Base-by-base conservation (phyloP, 2,888 invertebrate genomes). In the Brachyptera risi region DNA sequence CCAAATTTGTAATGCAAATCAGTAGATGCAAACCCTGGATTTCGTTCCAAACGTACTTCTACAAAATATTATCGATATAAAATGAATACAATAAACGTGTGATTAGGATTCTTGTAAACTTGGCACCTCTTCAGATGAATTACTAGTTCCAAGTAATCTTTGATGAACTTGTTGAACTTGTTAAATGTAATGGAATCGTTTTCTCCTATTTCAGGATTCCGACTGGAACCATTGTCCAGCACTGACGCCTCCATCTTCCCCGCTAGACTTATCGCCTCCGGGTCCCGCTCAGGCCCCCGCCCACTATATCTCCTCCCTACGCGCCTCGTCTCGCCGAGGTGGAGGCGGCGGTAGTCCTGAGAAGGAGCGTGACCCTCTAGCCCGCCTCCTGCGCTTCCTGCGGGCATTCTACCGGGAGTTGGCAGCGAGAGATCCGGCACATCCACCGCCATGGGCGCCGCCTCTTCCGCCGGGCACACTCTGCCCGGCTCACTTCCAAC, bases 401-500 rank as follows among this genome's bases (percentile, higher is more conserved):
- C 75, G 77, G 68, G 75, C 74, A 51, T 74, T 78, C 69, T 78
- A 79, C 69, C 73, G 76, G 62, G 79, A 79, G 67, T 71, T 79
- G 61, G 76, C 77, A 19, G 74, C 76, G 19, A 73, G 78, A 63
- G 79, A 79, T 64, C 74, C 74, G 1, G 75, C 75, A 63, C 74
- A 76, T 65, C 73, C 76, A 59, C 78, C 79, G 49, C 73, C 74
- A 62, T 79, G 79, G 79, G 76, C 78, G 21, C 76, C 77, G 56
- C 75, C 76, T 2, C 70, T 78, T 59, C 76, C 78, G 3, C 74
- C 76, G 15, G 79, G 78, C 58, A 75, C 76, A 24, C 72, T 78
- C 49, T 78, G 78, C 66, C 76, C 79, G n/a, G 78, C 79, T 42
- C 75, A 77, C 68, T 75, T 79, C 68, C 77, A 78, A 65, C 79